Base-by-base conservation (phyloP, 53 echinoderm and acorn worm species). In the Paracentrotus lividus region DNA sequence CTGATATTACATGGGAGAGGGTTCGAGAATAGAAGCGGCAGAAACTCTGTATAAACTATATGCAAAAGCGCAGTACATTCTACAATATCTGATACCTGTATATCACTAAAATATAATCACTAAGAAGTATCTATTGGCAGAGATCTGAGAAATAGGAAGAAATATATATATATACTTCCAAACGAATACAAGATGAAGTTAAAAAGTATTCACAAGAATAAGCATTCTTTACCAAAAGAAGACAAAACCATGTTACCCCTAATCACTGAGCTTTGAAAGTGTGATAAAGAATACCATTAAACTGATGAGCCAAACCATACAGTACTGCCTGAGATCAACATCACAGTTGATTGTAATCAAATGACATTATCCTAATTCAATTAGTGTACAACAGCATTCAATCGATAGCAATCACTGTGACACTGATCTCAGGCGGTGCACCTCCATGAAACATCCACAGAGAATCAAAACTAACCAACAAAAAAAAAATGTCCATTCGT, bases 151-250 rank as follows among this genome's bases (percentile, higher is more conserved):
- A 76, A 65, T 5, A 76, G 76, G 76, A 76, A 76, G 76, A 76
- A 76, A 76, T 64, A 64, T 64, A n/a, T 31, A 64, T 32, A 76
- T 76, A 42, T 76, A 76, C 76, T 42, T 76, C 76, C 76, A 34
- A 40, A 76, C 18, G 76, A 76, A 76, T 76, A 76, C 47, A 81
- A n/a, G 47, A 45, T 45, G 6, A 45, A 47, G 44, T 26, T 24
- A 26, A 47, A 26, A 47, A 81, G 24, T 13, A 81, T 26, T 45
- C n/a, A 81, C 81, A 81, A 81, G 21, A 81, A 72, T 72, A 72
- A 2, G 12, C 18, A 72, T 72, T 72, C 16, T 72, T 38, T 72
- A n/a, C n/a, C n/a, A 9, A 38, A 40, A 29, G 32, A 72, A 16
- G 40, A 72, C 40, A 72, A 72, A 61, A 16, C 72, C 40, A 72